These are phyloP conservation scores for Schrankia costaestrigalis DNA, from an alignment of 2,888 invertebrate species.

Conservation along the genomic window DNA sequence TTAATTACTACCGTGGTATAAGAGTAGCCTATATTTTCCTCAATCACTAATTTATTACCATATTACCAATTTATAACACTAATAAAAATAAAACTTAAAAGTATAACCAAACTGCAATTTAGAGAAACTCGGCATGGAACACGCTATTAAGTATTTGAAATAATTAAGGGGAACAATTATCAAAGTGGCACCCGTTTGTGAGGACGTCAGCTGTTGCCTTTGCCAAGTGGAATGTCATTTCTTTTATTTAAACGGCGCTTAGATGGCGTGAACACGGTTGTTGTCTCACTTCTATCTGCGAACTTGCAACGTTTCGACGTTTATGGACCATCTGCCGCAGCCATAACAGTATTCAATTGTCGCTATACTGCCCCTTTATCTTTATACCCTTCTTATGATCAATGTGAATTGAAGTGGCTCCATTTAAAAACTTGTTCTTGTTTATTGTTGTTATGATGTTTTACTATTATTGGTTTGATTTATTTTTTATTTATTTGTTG, in stretches of 20 bases:
- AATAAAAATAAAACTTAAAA: slow-evolving; percentile 27
- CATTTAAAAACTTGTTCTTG: slow-evolving; percentile 6
- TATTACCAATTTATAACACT: too few species aligned
- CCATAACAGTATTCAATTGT: slow-evolving; percentile 32
- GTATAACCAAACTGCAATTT: slow-evolving; percentile 42
- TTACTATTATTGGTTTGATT: not conserved
- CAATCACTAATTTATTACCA: too few species aligned
- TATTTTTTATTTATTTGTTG: not conserved
- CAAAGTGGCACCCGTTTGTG: slow-evolving; percentile 45
- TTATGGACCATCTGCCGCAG: slow-evolving; percentile 59
- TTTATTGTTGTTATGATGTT: not conserved
- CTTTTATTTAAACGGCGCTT: slow-evolving; percentile 46
- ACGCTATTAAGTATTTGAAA: slow-evolving; percentile 53
- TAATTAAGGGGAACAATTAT: slow-evolving; percentile 58
- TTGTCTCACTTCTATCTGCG: slow-evolving; percentile 44
- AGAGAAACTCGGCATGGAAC: slow-evolving; percentile 42
- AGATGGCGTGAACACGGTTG: slow-evolving; percentile 36
- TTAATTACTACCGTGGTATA: too few species aligned
- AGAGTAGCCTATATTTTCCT: too few species aligned
- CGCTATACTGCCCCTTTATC: slow-evolving; percentile 43
- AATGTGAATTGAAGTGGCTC: slow-evolving; percentile 10
- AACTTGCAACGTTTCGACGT: slow-evolving; percentile 62
- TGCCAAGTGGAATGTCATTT: slow-evolving; percentile 47
- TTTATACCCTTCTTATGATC: slow-evolving; percentile 28
- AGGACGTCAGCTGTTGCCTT: slow-evolving; percentile 52